Conservation (phyloP, 2,113 vertebrate genomes). For the Telmatochromis brichardi region DNA sequence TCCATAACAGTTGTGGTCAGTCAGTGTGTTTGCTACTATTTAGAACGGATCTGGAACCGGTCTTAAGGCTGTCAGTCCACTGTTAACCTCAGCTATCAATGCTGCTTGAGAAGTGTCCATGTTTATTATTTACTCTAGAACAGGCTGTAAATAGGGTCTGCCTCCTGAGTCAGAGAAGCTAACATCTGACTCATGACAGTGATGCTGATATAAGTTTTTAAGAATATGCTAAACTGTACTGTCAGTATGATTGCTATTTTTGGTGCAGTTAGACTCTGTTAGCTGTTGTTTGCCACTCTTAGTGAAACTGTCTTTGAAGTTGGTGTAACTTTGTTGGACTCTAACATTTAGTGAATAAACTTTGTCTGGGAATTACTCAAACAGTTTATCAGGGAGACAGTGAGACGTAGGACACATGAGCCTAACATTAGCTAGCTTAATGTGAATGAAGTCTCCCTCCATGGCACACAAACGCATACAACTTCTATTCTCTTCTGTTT, state of each 20-base stretch:
- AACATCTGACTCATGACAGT: background rate
- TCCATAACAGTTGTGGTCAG: background rate
- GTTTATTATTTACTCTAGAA: background rate
- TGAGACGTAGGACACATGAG: background rate
- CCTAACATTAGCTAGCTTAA: background rate
- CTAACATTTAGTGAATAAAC: background rate
- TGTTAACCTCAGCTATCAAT: background rate
- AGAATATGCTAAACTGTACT: background rate
- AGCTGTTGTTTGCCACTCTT: background rate
- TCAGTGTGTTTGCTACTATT: background rate
- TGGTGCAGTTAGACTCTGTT: background rate
- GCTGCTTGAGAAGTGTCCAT: background rate
- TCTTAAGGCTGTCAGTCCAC: background rate
- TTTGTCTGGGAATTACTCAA: background rate
- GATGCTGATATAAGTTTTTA: background rate
- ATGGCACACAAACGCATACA: fast-evolving
- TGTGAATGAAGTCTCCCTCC: background rate
- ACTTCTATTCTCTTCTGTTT: background rate
- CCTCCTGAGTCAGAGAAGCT: background rate
- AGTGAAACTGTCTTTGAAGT: background rate
- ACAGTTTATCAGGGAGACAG: background rate
- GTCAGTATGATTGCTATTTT: background rate
- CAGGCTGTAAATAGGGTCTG: background rate
- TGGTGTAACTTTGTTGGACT: background rate
- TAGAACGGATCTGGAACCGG: background rate